phyloP scores from a whole-genome alignment of 2,888 invertebrate genomes.

The Cancer borealis region DNA sequence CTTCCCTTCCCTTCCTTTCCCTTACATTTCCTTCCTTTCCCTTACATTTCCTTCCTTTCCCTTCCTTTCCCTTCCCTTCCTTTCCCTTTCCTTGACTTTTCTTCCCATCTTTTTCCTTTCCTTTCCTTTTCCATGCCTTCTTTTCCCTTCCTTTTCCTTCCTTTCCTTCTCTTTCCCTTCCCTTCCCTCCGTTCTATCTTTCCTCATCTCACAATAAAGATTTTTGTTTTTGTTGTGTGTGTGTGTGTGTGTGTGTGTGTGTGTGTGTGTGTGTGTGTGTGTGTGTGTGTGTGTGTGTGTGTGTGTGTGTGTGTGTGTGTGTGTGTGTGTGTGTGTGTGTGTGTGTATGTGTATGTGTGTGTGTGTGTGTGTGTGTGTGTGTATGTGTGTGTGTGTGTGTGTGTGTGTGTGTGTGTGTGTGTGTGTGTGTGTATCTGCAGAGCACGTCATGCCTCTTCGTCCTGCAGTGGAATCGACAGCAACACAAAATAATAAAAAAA shows the following conservation, averaged over 20 bases:
- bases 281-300: too few species aligned
- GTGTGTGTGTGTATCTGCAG: too few species aligned
- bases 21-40: background rate
- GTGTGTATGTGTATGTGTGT: too few species aligned
- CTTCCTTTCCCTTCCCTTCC: background rate
- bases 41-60: background rate
- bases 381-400: too few species aligned
- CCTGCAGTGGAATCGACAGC: background rate
- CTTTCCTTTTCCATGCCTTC: background rate
- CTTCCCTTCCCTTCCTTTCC: background rate
- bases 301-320: too few species aligned
- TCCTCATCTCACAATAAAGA: background rate
- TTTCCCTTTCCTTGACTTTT: background rate
- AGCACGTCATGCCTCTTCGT: background rate
- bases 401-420: too few species aligned
- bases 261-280: too few species aligned
- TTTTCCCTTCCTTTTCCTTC: background rate
- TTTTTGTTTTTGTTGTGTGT: too few species aligned
- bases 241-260: too few species aligned
- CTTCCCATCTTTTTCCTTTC: background rate
- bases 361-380: too few species aligned
- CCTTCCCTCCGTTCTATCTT: background rate
- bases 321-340: too few species aligned
- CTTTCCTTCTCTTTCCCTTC: background rate
- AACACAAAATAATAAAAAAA: background rate